These are phyloP conservation scores for Dasyornis broadbenti DNA, from an alignment of 2,113 vertebrate species.

Conservation along the genomic window DNA sequence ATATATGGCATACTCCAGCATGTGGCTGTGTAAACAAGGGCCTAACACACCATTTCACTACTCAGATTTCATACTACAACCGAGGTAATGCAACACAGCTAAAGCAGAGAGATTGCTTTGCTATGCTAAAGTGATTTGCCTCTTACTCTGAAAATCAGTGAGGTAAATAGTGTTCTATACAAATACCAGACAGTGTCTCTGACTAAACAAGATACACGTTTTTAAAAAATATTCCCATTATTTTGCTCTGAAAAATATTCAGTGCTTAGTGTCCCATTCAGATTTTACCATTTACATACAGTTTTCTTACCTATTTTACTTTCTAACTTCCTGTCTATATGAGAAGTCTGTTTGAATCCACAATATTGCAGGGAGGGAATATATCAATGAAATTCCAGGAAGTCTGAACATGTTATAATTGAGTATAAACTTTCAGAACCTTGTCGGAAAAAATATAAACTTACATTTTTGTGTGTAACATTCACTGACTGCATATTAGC, in stretches of 20 bases:
- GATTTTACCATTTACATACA: neutral
- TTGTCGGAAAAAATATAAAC: neutral
- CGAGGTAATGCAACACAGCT: neutral
- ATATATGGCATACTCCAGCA: neutral
- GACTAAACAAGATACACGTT: neutral
- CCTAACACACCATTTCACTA: neutral
- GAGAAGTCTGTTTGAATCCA: neutral
- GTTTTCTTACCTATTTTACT: neutral
- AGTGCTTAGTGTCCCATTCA: neutral
- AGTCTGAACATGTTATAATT: neutral
- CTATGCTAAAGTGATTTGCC: constrained; percentile 21
- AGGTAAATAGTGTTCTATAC: neutral
- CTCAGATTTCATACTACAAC: constrained; percentile 5
- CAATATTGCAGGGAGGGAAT: neutral
- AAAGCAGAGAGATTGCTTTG: constrained; percentile 39
- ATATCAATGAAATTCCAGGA: neutral
- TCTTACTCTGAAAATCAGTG: constrained; percentile 27
- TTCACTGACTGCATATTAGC: neutral
- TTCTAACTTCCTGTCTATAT: neutral
- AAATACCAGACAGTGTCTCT: neutral
- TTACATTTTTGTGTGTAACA: neutral
- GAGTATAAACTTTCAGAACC: neutral
- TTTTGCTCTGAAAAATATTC: neutral
- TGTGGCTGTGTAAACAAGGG: neutral
- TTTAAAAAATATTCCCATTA: neutral